Base-by-base conservation (phyloP, 2,888 invertebrate species). In the Idaea aversata region DNA sequence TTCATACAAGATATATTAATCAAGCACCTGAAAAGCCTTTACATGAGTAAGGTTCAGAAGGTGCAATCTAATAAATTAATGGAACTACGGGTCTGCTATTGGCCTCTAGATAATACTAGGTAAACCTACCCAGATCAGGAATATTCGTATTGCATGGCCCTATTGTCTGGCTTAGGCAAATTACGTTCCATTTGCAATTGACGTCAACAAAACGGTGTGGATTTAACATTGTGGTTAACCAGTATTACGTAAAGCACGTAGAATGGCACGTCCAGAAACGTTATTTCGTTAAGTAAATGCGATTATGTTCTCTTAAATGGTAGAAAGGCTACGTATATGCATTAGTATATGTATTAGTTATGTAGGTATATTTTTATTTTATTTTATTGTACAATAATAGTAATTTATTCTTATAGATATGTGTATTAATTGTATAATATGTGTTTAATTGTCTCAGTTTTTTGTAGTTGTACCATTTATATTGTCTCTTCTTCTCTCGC, bases 151-250 rank as follows among this genome's bases (percentile, higher is more conserved):
- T 63, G 72, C 68, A 71, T 72, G 72, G 64, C 61, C 68, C 70
- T 66, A 74, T 78, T 75, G 74, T 75, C 65, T 71, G 64, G 68
- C 70, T 67, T 73, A 66, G 63, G 16, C 60, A 68, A 67, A 67
- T 64, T 25, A 68, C 25, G 73, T 73, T 72, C 70, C 70, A 78
- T 78, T 80, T 77, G 73, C 73, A 76, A 75, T 75, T 75, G 76
- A 72, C 72, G 65, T 66, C 68, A 73, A 75, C 64, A 70, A 72
- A 73, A 74, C 72, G 70, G 74, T 65, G 67, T 69, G 72, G 74
- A 69, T 74, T 77, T 71, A 69, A 63, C 59, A 59, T 6, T 4
- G 62, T 34, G 35, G 61, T 63, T 66, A 61, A 63, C 15, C 59
- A 59, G 57, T 59, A 59, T 59, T 59, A 34, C 34, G 15, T 15